phyloP scores from a whole-genome alignment of 2,797 vertebrate species.

The Rhynchotus rufescens region DNA sequence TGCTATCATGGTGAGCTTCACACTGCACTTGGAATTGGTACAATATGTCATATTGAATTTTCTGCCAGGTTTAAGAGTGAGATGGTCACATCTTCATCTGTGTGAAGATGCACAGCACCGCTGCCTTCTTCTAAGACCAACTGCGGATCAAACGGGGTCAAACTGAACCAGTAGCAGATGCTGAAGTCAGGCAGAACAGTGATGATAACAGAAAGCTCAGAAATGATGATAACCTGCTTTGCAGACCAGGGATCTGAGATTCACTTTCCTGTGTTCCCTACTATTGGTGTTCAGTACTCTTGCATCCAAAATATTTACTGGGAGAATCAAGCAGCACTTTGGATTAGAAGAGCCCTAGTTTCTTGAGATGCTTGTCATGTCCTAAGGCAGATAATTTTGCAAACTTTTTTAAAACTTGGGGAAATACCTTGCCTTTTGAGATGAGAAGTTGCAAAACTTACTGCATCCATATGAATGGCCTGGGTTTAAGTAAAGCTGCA shows the following conservation, averaged over 20 bases:
- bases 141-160: neutral
- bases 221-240: neutral
- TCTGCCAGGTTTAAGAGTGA: slow-evolving; percentile 36
- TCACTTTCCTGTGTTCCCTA: neutral
- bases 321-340: accelerated
- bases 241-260: neutral
- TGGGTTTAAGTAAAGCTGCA: neutral
- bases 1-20: neutral
- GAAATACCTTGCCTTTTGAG: neutral
- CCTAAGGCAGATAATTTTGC: neutral
- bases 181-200: neutral
- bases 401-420: neutral
- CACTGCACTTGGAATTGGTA: neutral
- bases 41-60: slow-evolving; percentile 25
- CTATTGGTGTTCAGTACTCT: neutral
- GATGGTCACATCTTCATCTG: neutral
- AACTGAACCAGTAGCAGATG: accelerated
- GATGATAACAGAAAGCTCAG: neutral
- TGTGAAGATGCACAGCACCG: neutral
- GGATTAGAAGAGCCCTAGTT: accelerated
- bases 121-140: neutral
- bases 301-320: neutral
- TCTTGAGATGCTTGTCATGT: neutral
- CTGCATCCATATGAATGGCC: neutral
- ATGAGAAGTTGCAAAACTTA: neutral